Evolutionary conservation across 2,888 invertebrate species (phyloP), one percentile per base, ranked within the genome.

Genomic region (Embidobia sp.): DNA sequence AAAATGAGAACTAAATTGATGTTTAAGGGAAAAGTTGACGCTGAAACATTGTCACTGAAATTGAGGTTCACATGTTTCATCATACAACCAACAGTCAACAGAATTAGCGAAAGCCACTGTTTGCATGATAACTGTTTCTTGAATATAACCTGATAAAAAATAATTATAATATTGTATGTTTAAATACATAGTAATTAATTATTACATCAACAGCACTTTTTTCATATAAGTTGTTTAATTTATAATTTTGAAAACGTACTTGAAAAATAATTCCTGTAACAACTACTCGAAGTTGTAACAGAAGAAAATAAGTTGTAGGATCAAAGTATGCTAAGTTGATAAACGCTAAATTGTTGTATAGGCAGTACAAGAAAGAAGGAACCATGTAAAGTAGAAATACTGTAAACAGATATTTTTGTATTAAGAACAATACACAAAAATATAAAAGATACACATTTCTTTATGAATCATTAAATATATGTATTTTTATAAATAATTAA

Each of bases 331-430:
- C 94, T 82, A 98, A 91, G 91, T 98, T 98, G 53, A 96, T 91
- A 90, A 97, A 98, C 22, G 97, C 94, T 84, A 98, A 92, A 91
- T 98, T 98, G 88, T 98, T 98, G 91, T 98, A 98, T 53, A 98
- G 91, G 85, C 97, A 98, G 88, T 98, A 98, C 57, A 98, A 90
- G 84, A 96, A 92, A 0, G 98, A 95, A 35, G 98, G 98, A 78
- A 98, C 93, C 90, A 97, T 95, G 87, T 98, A 98, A 40, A 96
- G 88, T 61, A 94, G 88, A 81, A 97, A 90, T 42, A 97, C 95
- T 96, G n/a, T n/a, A n/a, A n/a, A n/a, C n/a, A n/a, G n/a, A n/a
- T n/a, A n/a, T n/a, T n/a, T n/a, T n/a, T n/a, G n/a, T n/a, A n/a
- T n/a, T n/a, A n/a, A n/a, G n/a, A n/a, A n/a, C n/a, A n/a, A n/a